These are phyloP conservation scores for Aleiodes testaceus DNA, from an alignment of 2,888 invertebrate genomes.

Conservation along the genomic window DNA sequence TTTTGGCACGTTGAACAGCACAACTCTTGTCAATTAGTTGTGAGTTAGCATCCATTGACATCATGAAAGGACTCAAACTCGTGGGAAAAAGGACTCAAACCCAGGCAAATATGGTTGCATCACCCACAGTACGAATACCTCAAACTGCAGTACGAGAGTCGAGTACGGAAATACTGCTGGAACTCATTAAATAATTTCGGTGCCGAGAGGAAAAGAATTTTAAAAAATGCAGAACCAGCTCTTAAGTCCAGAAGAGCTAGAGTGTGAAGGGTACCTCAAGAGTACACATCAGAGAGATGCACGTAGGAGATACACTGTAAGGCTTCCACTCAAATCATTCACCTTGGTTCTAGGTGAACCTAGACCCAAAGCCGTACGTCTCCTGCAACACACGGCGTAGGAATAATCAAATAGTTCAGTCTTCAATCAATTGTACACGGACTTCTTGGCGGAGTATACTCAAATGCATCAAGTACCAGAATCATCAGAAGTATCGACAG, in stretches of 20 bases:
- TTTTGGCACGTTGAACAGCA: no score
- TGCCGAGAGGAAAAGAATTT: no score
- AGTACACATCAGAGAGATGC: conserved; percentile 34
- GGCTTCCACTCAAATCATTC: conserved; percentile 17
- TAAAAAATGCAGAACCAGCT: no score
- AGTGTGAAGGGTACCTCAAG: conserved; percentile 32
- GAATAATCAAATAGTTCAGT: background rate
- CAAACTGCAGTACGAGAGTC: no score
- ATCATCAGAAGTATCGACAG: background rate
- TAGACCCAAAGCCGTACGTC: conserved; percentile 3
- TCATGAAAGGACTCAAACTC: no score
- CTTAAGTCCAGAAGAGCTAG: conserved; percentile 9
- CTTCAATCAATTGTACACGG: conserved; percentile 13
- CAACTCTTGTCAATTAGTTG: no score
- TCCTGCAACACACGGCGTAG: conserved; percentile 4
- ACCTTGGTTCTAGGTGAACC: background rate
- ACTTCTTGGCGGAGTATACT: conserved; percentile 36
- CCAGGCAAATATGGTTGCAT: background rate
- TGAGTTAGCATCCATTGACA: no score
- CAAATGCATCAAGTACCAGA: conserved; percentile 32
- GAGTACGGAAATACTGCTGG: no score
- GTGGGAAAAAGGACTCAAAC: no score
- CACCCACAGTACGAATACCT: no score
- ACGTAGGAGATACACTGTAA: conserved; percentile 17
- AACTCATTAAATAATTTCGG: no score